Base-by-base conservation (phyloP, 1,140 invertebrate species). In the Bombus haemorrhoidalis region DNA sequence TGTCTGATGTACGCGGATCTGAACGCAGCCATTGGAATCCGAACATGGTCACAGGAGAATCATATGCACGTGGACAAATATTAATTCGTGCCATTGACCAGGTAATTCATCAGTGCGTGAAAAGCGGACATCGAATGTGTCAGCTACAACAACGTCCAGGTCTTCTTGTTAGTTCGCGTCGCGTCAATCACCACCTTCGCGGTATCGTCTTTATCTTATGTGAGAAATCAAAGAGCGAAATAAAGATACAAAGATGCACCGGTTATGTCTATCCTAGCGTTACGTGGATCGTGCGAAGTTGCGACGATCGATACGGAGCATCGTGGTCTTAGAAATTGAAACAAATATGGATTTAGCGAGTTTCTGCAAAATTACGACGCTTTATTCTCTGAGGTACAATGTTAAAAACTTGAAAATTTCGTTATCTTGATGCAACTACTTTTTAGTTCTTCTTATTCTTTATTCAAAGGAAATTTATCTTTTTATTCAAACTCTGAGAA, bases 31-130 rank as follows among this genome's bases (percentile, higher is more conserved):
- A 22, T 53, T 53, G 47, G 73, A 47, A 75, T 77, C 28, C 43
- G 66, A 47, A 34, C 77, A n/a, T 1, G 32, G 28, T 53, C 37
- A 34, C 69, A n/a, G 59, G 39, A 73, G 76, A 86, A 66, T 84
- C 72, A 81, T 81, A 87, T 64, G 22, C 75, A 76, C 62, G 69
- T 87, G 71, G 74, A 85, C 89, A 89, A 81, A 92, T 87, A 89
- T 79, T 89, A 88, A 90, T 87, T 91, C 91, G 90, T 94, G 91
- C 91, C 92, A 93, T 93, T 93, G 93, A 92, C 93, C 93, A 93
- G 93, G 89, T 93, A 93, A 93, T 92, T 93, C 92, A 94, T 80
- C 91, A 91, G 92, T 88, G 93, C 91, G 93, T 94, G 91, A 94
- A 93, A 91, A 89, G 37, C 79, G 25, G 64, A 64, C 77, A 72